These are phyloP conservation scores for Gambusia yucatana DNA, from an alignment of 2,797 vertebrate species.

Conservation along the genomic window DNA sequence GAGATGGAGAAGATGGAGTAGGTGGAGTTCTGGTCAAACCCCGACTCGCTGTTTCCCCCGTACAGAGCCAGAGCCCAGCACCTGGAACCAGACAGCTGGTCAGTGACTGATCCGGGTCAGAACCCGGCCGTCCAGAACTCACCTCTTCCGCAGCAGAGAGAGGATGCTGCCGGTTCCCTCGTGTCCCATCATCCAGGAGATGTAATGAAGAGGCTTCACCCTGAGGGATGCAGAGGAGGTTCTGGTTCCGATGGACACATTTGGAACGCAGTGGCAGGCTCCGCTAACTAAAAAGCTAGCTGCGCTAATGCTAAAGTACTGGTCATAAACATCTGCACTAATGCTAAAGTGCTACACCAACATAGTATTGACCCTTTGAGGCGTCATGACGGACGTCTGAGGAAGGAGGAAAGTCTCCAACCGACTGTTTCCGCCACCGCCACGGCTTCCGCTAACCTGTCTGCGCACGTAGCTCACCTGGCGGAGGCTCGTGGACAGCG, in stretches of 20 bases:
- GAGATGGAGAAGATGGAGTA: slow-evolving; percentile 96
- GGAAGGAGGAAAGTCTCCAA: no score
- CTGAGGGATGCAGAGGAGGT: slow-evolving; percentile 63
- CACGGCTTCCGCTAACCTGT: no score
- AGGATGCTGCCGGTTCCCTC: slow-evolving; percentile 95
- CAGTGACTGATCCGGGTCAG: neutral
- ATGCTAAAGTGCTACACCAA: no score
- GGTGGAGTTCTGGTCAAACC: slow-evolving; percentile 95
- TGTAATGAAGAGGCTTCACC: slow-evolving; percentile 95
- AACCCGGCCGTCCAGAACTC: slow-evolving; percentile 16
- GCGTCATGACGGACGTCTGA: no score
- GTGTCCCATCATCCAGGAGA: slow-evolving; percentile 96
- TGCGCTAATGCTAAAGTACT: no score
- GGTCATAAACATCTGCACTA: no score
- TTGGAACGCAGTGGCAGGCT: neutral
- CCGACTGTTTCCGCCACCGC: no score
- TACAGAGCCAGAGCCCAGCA: slow-evolving; percentile 95
- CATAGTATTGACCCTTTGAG: no score
- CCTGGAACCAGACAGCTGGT: slow-evolving; percentile 66
- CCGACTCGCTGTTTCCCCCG: slow-evolving; percentile 94
- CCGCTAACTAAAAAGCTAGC: no score
- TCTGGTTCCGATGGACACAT: neutral
- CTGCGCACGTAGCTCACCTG: no score
- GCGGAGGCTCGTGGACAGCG: no score
- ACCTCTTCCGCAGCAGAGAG: slow-evolving; percentile 93